Evolutionary conservation across 2,797 vertebrate genomes (phyloP), one percentile per base, ranked within the genome.

Genomic region (Pygocentrus nattereri): DNA sequence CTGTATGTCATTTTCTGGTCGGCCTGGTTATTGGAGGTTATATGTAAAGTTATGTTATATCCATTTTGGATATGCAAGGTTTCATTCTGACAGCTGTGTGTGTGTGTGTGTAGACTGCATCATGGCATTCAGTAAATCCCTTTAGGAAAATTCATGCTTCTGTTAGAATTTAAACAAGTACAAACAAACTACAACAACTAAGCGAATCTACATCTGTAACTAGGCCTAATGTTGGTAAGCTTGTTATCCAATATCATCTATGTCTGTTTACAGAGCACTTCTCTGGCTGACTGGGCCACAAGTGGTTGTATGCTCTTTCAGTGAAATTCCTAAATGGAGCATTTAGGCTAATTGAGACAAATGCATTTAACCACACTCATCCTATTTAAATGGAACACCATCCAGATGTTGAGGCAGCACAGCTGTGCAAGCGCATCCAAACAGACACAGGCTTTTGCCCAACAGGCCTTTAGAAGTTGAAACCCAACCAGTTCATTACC

Each of bases 351-450:
- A 88, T 87, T 90, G 78, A 84, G 81, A 87, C 85, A 49, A 88
- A 90, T 91, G 87, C 82, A 79, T 84, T 87, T 71, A 89, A 62
- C 31, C 49, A 84, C 84, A 87, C 52, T 82, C 25, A 81, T 87
- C 73, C 67, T 58, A 73, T 89, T 92, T 89, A 65, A 83, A 79
- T 83, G 44, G 78, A 89, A 85, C 58, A 2, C 0, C 18, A 18
- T 81, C 83, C 88, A 89, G 87, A 87, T 88, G 88, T 89, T 91
- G 50, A 65, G 70, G 75, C 70, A 87, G 74, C 71, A 88, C 90
- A 92, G 88, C 89, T 93, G 88, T 61, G 79, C 80, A 67, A 85
- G 62, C 56, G 72, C 79, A 78, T 86, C 83, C 69, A 84, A 58
- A 85, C 34, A 47, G 64, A 81, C 85, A 77, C 84, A 82, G 81